Conservation (phyloP, 2,113 vertebrate genomes). For the Centrocercus urophasianus region DNA sequence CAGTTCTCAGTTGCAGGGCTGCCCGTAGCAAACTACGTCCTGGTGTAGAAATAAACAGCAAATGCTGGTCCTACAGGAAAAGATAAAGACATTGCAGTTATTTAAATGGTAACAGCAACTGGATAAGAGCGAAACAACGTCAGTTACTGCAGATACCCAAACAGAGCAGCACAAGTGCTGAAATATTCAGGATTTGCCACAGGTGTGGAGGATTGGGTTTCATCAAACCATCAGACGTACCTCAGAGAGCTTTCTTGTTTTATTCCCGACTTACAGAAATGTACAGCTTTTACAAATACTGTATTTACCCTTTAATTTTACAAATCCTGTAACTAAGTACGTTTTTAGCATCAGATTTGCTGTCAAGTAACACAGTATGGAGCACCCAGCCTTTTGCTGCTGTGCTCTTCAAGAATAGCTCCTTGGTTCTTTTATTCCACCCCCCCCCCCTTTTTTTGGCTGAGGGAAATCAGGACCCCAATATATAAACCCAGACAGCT, state of each 20-base stretch:
- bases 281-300: neutral
- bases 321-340: neutral
- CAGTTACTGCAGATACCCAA: fast-evolving
- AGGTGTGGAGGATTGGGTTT: neutral
- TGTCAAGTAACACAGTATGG: neutral
- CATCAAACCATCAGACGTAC: neutral
- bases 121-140: neutral
- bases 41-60: neutral
- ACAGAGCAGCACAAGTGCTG: neutral
- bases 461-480: neutral
- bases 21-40: neutral
- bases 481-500: neutral
- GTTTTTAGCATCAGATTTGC: neutral
- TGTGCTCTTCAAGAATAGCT: neutral
- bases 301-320: too few relatives aligned
- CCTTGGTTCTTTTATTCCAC: neutral
- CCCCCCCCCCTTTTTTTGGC: neutral
- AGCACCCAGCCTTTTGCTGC: neutral
- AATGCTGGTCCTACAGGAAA: neutral
- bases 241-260: neutral
- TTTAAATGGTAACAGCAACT: neutral
- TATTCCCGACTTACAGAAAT: conserved; percentile 23
- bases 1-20: fast-evolving
- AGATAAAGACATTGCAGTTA: neutral
- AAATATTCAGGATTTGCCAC: too few relatives aligned